Evolutionary conservation across 2,888 invertebrate genomes (phyloP).

Genomic region (Schizotus pectinicornis): DNA sequence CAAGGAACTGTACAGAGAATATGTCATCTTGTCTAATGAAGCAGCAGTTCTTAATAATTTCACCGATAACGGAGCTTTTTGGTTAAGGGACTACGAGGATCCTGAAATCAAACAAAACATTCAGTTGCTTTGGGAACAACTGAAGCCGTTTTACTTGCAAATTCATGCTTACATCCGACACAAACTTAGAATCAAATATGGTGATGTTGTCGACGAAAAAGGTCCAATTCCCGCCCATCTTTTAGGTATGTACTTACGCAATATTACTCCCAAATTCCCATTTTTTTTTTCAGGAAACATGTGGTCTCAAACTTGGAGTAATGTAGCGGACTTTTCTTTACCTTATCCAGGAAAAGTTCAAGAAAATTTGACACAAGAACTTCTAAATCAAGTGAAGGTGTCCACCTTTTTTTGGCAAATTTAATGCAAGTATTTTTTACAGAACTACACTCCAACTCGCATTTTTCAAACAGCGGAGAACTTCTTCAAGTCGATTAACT

Average conservation of each 20-base stretch:
- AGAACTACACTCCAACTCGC: constrained; percentile 75
- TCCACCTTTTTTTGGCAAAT: not conserved
- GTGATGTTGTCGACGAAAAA: constrained; percentile 68
- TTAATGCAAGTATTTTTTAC: no score
- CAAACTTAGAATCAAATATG: constrained; percentile 73
- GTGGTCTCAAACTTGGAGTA: constrained; percentile 84
- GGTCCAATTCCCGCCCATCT: constrained; percentile 83
- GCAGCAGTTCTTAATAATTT: constrained; percentile 76
- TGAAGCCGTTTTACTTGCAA: constrained; percentile 82
- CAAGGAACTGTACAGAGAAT: constrained; percentile 67
- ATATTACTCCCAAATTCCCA: not conserved
- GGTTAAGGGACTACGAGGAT: constrained; percentile 76
- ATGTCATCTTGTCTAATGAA: constrained; percentile 72
- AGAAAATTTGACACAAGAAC: constrained; percentile 75
- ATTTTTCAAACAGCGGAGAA: constrained; percentile 87
- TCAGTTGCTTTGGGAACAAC: constrained; percentile 72
- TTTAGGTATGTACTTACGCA: constrained; percentile 61
- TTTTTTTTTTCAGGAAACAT: constrained; percentile 66
- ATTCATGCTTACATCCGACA: constrained; percentile 83
- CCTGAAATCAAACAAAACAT: constrained; percentile 72
- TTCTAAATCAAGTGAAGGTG: constrained; percentile 68
- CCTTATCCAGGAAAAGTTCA: constrained; percentile 76
- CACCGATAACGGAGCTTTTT: constrained; percentile 71
- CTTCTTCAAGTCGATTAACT: constrained; percentile 83
- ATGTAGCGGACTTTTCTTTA: constrained; percentile 70